Evolutionary conservation across 1,140 invertebrate species (phyloP).

Genomic region (Hycleus phaleratus): DNA sequence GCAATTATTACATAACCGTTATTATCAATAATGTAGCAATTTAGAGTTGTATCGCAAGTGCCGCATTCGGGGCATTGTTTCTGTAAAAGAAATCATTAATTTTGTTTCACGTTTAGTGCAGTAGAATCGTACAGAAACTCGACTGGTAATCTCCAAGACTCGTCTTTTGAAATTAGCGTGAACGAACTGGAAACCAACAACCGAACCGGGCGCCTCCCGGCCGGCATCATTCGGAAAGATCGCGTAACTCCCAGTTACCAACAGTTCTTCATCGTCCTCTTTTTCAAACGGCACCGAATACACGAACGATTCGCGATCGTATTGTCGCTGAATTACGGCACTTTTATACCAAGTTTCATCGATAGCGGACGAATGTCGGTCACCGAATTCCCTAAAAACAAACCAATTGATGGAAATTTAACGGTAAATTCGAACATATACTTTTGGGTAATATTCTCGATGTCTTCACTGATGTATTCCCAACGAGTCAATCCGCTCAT

Average conservation of each 20-base stretch:
- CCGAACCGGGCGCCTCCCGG: slow-evolving; percentile 73
- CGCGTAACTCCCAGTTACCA: slow-evolving; percentile 74
- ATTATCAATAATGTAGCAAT: slow-evolving; percentile 82
- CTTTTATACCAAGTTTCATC: slow-evolving; percentile 90
- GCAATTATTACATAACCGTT: slow-evolving; percentile 83
- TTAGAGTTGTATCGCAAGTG: slow-evolving; percentile 51
- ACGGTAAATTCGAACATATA: neutral
- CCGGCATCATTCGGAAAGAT: slow-evolving; percentile 74
- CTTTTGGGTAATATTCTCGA: slow-evolving; percentile 1
- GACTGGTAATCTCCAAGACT: slow-evolving; percentile 61
- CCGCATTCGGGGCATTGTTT: slow-evolving; percentile 45
- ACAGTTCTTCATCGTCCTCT: slow-evolving; percentile 46
- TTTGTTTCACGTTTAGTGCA: too few relatives aligned
- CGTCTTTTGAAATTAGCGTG: slow-evolving; percentile 56
- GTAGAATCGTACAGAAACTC: slow-evolving; percentile 15
- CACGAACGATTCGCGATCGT: slow-evolving; percentile 66
- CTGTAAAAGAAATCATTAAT: slow-evolving; percentile 28
- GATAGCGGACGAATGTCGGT: slow-evolving; percentile 68
- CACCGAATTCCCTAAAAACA: slow-evolving; percentile 62
- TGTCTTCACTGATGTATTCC: slow-evolving; percentile 50
- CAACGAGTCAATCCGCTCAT: slow-evolving; percentile 82
- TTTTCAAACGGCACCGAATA: slow-evolving; percentile 69
- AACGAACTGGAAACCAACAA: slow-evolving; percentile 78
- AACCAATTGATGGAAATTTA: neutral
- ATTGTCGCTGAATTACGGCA: slow-evolving; percentile 76